phyloP scores from a whole-genome alignment of 2,113 vertebrate species.

The Takifugu flavidus region DNA sequence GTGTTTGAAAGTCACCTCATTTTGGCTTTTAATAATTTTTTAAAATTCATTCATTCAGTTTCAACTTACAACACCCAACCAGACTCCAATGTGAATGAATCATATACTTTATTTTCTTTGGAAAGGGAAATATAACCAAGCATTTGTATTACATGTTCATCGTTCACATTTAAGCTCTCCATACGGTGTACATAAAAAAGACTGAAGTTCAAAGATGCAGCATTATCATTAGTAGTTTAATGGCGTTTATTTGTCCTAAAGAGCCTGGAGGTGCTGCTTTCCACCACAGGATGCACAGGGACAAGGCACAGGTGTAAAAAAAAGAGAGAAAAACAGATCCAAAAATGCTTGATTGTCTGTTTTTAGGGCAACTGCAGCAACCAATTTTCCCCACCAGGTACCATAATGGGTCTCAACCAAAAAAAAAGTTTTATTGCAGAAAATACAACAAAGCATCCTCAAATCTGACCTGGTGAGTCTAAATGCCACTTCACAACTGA shows the following conservation, averaged over 20 bases:
- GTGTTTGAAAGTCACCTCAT: too few species aligned
- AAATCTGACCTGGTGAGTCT: slow-evolving; percentile 23
- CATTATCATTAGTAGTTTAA: slow-evolving; percentile 60
- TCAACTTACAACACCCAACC: not conserved
- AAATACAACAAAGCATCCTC: slow-evolving; percentile 27
- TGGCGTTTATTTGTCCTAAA: slow-evolving; percentile 54
- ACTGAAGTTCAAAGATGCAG: slow-evolving; percentile 63
- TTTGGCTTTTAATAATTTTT: too few species aligned
- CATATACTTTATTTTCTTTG: slow-evolving; percentile 76
- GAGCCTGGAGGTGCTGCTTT: slow-evolving; percentile 30
- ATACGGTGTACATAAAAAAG: slow-evolving; percentile 59
- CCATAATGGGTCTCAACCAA: slow-evolving; percentile 50
- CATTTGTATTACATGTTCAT: slow-evolving; percentile 63
- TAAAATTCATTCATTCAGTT: not conserved
- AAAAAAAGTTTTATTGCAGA: slow-evolving; percentile 19
- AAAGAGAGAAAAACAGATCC: slow-evolving; percentile 1
- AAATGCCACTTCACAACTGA: slow-evolving; percentile 63
- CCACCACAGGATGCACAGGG: slow-evolving; percentile 18
- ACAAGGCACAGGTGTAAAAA: slow-evolving; percentile 68
- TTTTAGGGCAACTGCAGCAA: slow-evolving; percentile 48
- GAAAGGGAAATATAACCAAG: slow-evolving; percentile 71
- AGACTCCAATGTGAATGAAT: slow-evolving; percentile 27
- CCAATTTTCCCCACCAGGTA: slow-evolving; percentile 53
- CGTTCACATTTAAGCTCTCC: slow-evolving; percentile 54
- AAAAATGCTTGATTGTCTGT: slow-evolving; percentile 28